These are phyloP conservation scores for Cylloceria caligata DNA, from an alignment of 2,888 invertebrate species.

Conservation along the genomic window DNA sequence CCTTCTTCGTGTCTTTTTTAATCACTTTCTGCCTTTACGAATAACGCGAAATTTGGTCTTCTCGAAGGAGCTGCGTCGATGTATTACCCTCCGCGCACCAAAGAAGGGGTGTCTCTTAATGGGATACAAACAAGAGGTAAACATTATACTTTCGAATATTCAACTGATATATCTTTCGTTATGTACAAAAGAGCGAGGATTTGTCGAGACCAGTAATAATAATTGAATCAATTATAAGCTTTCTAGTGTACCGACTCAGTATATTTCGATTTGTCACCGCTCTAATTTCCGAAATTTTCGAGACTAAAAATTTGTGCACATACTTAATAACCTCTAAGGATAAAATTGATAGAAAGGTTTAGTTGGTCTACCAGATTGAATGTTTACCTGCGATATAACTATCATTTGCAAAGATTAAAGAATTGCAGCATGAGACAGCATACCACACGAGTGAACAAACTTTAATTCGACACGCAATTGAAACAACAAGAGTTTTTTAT, in stretches of 20 bases:
- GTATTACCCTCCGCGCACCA: constrained; percentile 4
- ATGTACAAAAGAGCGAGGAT: background rate
- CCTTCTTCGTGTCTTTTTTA: background rate
- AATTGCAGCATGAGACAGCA: no score
- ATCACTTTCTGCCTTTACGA: background rate
- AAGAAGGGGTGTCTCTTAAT: constrained; percentile 31
- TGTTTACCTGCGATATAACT: no score
- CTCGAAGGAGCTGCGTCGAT: background rate
- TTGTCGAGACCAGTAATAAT: background rate
- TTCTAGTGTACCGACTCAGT: background rate
- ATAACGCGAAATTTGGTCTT: constrained; percentile 18
- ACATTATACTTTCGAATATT: background rate
- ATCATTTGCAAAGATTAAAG: no score
- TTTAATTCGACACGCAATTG: no score
- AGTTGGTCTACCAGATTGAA: no score
- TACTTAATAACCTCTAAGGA: no score
- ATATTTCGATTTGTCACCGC: no score
- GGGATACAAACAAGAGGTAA: constrained; percentile 24
- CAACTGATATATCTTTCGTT: background rate
- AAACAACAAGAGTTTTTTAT: no score
- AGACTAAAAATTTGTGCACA: no score
- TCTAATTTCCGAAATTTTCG: no score
- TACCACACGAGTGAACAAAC: no score
- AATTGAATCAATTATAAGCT: background rate
- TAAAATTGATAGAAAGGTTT: no score